Base-by-base conservation (phyloP, 2,797 vertebrate species). In the Nannoperca obscura region DNA sequence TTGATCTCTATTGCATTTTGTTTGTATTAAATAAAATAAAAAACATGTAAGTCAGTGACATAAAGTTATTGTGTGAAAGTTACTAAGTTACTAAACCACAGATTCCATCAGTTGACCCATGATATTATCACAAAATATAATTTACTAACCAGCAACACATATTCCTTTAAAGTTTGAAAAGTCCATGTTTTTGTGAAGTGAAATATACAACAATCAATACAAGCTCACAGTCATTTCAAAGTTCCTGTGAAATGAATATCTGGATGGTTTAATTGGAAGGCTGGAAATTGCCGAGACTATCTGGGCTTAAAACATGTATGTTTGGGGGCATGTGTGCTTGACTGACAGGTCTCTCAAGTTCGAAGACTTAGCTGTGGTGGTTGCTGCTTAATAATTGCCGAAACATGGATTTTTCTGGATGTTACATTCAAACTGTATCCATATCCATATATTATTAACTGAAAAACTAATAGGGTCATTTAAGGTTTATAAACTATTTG, bases 161-260 rank as follows among this genome's bases (percentile, higher is more conserved):
- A 17, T 55, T 61, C 50, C 7, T 30, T 0, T 46, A 9, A 36
- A 53, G 24, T n/a, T 61, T 47, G 42, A 62, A 36, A 75, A 30
- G 67, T 57, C 53, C 2, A 1, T 52, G 7, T 71, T 71, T 78
- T 49, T 75, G 34, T 38, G 64, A 65, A 14, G 38, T 70, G 68
- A 80, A 42, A 15, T 53, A 77, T 74, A 38, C 53, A 81, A 68
- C 19, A 59, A 80, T 77, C 73, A 42, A 82, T 80, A 63, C 64
- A 17, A 20, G 5, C 60, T 65, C 20, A 40, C 10, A 27, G 47
- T 74, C 6, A 74, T 80, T 80, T 76, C 34, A 52, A 40, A 70
- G 46, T 65, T 82, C 12, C 57, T 17, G 32, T 62, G 61, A 63
- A 80, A 77, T 58, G 38, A 66, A 69, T 32, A 32, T 80, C 60